Evolutionary conservation across 1,140 invertebrate species (phyloP).

Genomic region (Charaxes varanes): DNA sequence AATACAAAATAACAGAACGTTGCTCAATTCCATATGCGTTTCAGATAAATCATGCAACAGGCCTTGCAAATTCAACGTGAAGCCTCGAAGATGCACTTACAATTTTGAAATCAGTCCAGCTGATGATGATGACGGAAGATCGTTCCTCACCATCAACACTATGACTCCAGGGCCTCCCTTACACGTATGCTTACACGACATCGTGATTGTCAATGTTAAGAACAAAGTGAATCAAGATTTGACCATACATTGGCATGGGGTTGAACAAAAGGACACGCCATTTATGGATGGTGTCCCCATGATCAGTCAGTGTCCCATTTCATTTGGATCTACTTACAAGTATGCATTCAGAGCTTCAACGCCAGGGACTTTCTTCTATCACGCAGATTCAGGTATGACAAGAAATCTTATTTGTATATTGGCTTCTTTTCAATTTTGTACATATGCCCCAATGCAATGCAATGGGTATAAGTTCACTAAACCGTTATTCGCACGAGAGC

Average conservation of each 20-base stretch:
- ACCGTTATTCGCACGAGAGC: no score
- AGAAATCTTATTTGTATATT: neutral
- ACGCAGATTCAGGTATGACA: constrained; percentile 76
- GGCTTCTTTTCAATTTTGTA: no score
- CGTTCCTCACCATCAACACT: constrained; percentile 81
- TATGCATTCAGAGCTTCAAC: constrained; percentile 81
- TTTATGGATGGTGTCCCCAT: constrained; percentile 88
- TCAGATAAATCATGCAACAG: constrained; percentile 63
- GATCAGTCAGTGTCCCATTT: constrained; percentile 86
- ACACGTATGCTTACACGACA: constrained; percentile 89
- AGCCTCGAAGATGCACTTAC: constrained; percentile 57
- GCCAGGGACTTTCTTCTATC: constrained; percentile 82
- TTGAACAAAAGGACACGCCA: constrained; percentile 81
- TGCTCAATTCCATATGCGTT: constrained; percentile 24
- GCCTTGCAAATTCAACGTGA: constrained; percentile 70
- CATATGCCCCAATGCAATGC: no score
- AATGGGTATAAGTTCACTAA: no score
- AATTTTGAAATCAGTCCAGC: constrained; percentile 52
- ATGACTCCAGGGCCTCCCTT: constrained; percentile 88
- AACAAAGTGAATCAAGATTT: constrained; percentile 82
- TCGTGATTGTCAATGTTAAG: constrained; percentile 85
- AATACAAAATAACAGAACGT: no score
- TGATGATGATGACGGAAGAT: constrained; percentile 34
- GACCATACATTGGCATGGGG: constrained; percentile 86
- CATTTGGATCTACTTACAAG: constrained; percentile 82